phyloP scores from a whole-genome alignment of 1,140 invertebrate species.

The Pygmarrhopalites habei region DNA sequence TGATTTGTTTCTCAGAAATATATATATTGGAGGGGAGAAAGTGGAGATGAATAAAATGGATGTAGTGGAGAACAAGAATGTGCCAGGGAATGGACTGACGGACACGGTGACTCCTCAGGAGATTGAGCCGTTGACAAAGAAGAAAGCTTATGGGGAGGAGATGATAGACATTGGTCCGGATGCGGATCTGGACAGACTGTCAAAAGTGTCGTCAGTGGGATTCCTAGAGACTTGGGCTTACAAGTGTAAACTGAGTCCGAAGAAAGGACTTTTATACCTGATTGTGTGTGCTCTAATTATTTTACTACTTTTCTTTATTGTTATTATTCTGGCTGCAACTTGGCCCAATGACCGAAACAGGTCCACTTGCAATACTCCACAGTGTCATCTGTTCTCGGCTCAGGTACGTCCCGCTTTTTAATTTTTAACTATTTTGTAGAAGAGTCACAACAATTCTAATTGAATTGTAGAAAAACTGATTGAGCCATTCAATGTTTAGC shows the following conservation, averaged over 20 bases:
- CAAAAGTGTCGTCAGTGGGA: neutral
- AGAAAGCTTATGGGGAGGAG: slow-evolving; percentile 15
- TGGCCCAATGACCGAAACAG: slow-evolving; percentile 41
- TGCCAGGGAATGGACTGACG: slow-evolving; percentile 32
- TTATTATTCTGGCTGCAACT: slow-evolving; percentile 41
- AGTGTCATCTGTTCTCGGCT: slow-evolving; percentile 31
- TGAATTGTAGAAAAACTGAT: neutral
- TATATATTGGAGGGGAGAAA: neutral
- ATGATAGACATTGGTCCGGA: slow-evolving; percentile 20
- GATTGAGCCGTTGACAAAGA: slow-evolving; percentile 24
- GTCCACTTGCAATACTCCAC: slow-evolving; percentile 16
- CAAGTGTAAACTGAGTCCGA: slow-evolving; percentile 40
- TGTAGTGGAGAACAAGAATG: slow-evolving; percentile 33
- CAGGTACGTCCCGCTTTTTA: slow-evolving; percentile 14
- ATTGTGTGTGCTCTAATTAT: slow-evolving; percentile 40
- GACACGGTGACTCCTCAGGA: slow-evolving; percentile 26
- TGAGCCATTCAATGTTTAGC: neutral
- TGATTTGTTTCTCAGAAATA: too few relatives aligned
- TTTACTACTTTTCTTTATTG: slow-evolving; percentile 41
- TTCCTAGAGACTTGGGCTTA: slow-evolving; percentile 21
- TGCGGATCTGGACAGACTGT: neutral
- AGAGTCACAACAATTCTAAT: neutral
- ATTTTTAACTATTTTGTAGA: neutral
- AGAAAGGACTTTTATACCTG: slow-evolving; percentile 40
- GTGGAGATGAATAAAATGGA: slow-evolving; percentile 1